Evolutionary conservation across 2,113 vertebrate species (phyloP).

Genomic region (Apodemus speciosus): DNA sequence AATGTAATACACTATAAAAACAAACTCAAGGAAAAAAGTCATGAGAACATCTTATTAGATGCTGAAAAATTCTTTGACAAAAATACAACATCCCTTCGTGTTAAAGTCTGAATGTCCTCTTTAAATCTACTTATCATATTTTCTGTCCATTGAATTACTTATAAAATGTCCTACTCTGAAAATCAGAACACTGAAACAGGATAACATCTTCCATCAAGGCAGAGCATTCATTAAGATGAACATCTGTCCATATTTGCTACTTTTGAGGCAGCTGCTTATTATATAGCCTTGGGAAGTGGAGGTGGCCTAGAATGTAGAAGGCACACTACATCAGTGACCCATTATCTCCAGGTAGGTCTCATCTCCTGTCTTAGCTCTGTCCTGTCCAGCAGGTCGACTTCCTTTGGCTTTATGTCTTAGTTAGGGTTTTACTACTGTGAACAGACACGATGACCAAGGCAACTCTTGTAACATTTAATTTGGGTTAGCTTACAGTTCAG

Average conservation of each 20-base stretch:
- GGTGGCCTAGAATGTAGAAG: neutral
- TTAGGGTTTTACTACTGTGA: too few species aligned
- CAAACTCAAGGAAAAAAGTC: too few species aligned
- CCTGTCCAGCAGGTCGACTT: too few species aligned
- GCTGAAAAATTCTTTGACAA: too few species aligned
- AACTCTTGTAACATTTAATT: too few species aligned
- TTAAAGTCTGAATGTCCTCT: neutral
- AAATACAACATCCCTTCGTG: too few species aligned
- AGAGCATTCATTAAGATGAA: neutral
- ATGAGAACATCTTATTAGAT: too few species aligned
- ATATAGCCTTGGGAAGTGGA: neutral
- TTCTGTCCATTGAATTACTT: neutral
- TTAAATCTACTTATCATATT: neutral
- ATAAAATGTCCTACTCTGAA: conserved; percentile 2
- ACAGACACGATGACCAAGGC: too few species aligned
- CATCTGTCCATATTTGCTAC: neutral
- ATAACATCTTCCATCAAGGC: neutral
- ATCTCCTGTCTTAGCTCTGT: neutral
- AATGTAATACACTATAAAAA: too few species aligned
- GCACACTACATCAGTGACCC: neutral
- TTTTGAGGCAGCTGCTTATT: neutral
- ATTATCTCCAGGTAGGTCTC: too few species aligned
- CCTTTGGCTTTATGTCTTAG: too few species aligned
- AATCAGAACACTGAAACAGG: neutral
- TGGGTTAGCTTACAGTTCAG: too few species aligned